Evolutionary conservation across 2,113 vertebrate species (phyloP).

Genomic region (Tetraodon nigroviridis): DNA sequence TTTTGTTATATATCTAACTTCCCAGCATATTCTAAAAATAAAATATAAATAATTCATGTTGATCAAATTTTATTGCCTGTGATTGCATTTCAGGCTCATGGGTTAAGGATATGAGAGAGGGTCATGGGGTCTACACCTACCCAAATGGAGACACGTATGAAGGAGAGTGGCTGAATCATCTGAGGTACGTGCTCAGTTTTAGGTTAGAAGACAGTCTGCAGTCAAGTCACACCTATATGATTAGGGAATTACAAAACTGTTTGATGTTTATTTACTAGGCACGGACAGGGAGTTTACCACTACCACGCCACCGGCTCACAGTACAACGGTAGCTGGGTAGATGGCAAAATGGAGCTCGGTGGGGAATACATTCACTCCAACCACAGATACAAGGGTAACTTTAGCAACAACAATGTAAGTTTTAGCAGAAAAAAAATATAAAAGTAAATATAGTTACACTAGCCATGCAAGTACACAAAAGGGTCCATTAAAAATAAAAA

Average conservation of each 20-base stretch:
- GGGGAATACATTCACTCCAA: slow-evolving; percentile 83
- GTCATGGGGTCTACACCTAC: slow-evolving; percentile 84
- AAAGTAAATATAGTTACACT: neutral
- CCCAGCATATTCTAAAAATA: neutral
- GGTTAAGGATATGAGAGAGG: slow-evolving; percentile 80
- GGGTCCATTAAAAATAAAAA: neutral
- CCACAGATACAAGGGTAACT: slow-evolving; percentile 84
- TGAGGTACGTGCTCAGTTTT: slow-evolving; percentile 66
- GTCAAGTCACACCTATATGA: neutral
- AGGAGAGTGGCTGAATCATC: slow-evolving; percentile 83
- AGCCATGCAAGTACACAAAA: neutral
- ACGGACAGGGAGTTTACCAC: slow-evolving; percentile 84
- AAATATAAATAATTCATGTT: neutral
- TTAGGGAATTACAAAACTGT: neutral
- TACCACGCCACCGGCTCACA: slow-evolving; percentile 80
- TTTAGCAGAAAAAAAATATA: neutral
- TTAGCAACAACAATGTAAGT: slow-evolving; percentile 69
- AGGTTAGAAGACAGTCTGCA: neutral
- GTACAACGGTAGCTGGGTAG: slow-evolving; percentile 82
- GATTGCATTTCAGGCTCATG: slow-evolving; percentile 77
- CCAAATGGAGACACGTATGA: slow-evolving; percentile 85
- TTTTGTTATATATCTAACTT: too few relatives aligned
- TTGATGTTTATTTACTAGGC: slow-evolving; percentile 63
- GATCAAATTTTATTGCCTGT: neutral
- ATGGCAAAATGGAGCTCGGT: slow-evolving; percentile 80